phyloP scores from a whole-genome alignment of 2,888 invertebrate species.

The Plutella xylostella region DNA sequence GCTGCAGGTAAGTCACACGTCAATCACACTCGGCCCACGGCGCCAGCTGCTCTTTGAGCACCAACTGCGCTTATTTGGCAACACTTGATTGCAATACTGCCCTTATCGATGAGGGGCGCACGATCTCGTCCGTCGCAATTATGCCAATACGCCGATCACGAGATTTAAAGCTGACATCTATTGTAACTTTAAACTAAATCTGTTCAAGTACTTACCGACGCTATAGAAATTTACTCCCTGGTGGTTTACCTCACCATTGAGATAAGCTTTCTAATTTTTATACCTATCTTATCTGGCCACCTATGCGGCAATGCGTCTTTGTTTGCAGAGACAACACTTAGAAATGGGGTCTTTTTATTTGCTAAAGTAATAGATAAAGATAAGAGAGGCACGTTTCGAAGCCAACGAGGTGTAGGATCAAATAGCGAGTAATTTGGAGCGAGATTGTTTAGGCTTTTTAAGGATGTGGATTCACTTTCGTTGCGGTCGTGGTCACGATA shows the following conservation, averaged over 20 bases:
- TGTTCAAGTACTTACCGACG: neutral
- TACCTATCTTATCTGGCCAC: constrained; percentile 13
- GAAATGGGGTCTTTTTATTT: constrained; percentile 36
- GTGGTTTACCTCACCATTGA: too few species aligned
- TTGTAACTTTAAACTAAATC: neutral
- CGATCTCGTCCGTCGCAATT: constrained; percentile 1
- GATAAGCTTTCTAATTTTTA: constrained; percentile 1
- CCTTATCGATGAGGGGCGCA: constrained; percentile 28
- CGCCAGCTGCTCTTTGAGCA: constrained; percentile 37
- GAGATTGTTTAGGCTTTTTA: constrained; percentile 4
- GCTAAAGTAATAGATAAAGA: constrained; percentile 22
- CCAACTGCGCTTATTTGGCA: constrained; percentile 44
- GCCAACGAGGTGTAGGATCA: neutral
- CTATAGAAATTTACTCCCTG: too few species aligned
- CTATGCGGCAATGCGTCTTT: constrained; percentile 26
- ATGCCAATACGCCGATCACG: neutral
- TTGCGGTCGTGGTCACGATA: constrained; percentile 24
- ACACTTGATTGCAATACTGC: constrained; percentile 33
- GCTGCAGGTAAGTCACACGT: constrained; percentile 45
- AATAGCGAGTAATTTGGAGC: neutral
- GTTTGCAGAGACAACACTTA: constrained; percentile 27
- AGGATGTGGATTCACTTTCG: constrained; percentile 21
- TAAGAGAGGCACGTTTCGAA: constrained; percentile 6
- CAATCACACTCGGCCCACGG: constrained; percentile 33
- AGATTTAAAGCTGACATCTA: neutral